Conservation (phyloP, 2,797 vertebrate genomes). For the Sylvilagus floridanus region DNA sequence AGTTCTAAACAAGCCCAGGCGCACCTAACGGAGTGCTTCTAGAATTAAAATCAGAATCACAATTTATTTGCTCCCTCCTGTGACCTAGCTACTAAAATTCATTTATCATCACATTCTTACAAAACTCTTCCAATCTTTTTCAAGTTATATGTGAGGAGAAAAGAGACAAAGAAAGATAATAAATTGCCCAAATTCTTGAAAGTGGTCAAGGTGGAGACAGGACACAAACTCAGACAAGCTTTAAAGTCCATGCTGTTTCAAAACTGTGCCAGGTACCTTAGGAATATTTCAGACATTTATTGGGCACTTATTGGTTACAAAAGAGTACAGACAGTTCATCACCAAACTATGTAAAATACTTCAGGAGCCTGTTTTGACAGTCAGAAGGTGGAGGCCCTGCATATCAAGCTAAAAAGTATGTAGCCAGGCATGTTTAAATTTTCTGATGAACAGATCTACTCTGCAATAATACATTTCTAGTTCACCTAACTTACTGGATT, state of each 20-base stretch:
- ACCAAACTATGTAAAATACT: slow-evolving; percentile 44
- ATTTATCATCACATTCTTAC: not conserved
- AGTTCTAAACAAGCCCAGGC: slow-evolving; percentile 43
- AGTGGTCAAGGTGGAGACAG: not conserved
- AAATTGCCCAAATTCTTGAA: slow-evolving; percentile 39
- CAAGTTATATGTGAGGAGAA: slow-evolving; percentile 28
- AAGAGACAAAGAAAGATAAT: slow-evolving; percentile 15
- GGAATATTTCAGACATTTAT: slow-evolving; percentile 54
- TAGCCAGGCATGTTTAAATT: not conserved
- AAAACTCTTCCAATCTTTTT: slow-evolving; percentile 50
- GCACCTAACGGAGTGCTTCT: not conserved
- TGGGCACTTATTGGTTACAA: slow-evolving; percentile 7
- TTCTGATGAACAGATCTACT: not conserved
- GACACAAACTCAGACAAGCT: slow-evolving; percentile 32
- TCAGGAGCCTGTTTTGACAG: slow-evolving; percentile 40
- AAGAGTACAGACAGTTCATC: not conserved
- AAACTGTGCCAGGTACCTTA: slow-evolving; percentile 20
- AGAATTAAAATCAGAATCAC: not conserved
- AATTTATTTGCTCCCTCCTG: not conserved
- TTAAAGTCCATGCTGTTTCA: slow-evolving; percentile 40
- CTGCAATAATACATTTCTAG: slow-evolving; percentile 1
- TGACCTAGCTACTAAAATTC: slow-evolving; percentile 25
- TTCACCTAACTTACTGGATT: slow-evolving; percentile 32
- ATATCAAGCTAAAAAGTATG: not conserved
- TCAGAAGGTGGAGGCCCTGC: slow-evolving; percentile 41